These are phyloP conservation scores for Trichomycterus rosablanca DNA, from an alignment of 2,113 vertebrate species.

Conservation along the genomic window DNA sequence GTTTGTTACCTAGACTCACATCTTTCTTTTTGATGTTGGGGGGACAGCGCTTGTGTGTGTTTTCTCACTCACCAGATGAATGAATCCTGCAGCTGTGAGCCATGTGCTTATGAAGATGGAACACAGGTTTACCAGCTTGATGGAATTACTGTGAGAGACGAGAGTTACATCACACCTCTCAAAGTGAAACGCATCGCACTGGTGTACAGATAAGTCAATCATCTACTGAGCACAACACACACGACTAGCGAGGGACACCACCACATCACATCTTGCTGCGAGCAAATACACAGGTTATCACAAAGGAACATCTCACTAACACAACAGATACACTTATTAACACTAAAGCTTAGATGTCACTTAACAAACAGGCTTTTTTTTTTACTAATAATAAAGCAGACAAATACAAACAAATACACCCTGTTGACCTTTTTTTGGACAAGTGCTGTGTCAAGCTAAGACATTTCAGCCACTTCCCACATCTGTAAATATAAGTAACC, in stretches of 20 bases:
- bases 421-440: no score
- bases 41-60: conserved; percentile 39
- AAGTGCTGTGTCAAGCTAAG: no score
- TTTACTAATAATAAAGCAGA: no score
- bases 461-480: no score
- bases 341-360: no score
- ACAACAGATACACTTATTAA: no score
- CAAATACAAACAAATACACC: no score
- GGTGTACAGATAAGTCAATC: conserved; percentile 46
- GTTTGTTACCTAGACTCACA: conserved; percentile 8
- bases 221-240: conserved; percentile 43
- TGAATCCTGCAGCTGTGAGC: conserved; percentile 98
- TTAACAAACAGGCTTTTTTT: no score
- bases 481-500: no score
- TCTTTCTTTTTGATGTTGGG: conserved; percentile 13
- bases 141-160: conserved; percentile 87
- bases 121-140: conserved; percentile 98
- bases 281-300: conserved; percentile 42
- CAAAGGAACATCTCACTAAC: conserved; percentile 14
- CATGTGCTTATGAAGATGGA: conserved; percentile 99
- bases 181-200: conserved; percentile 46
- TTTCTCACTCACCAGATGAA: conserved; percentile 90
- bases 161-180: conserved; percentile 49
- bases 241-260: conserved; percentile 3
- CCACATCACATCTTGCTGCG: conserved; percentile 27